Evolutionary conservation across 2,113 vertebrate genomes (phyloP).

Genomic region (Oplegnathus fasciatus): DNA sequence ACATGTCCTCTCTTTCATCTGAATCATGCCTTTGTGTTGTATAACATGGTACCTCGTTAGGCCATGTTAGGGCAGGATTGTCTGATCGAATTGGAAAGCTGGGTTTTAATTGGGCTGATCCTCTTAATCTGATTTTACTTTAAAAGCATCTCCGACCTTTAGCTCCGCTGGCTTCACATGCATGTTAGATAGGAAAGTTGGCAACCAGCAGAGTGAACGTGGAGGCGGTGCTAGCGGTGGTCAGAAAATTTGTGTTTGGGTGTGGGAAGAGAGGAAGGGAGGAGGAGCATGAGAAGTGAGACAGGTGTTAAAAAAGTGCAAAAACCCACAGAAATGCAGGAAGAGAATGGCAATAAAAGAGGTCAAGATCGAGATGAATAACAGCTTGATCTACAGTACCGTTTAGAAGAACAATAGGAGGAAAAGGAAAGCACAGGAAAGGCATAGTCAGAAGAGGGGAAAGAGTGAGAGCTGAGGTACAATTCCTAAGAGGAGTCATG

Average conservation of each 20-base stretch:
- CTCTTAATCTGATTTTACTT: slow-evolving; percentile 52
- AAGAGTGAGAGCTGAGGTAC: slow-evolving; percentile 21
- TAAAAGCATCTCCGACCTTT: slow-evolving; percentile 23
- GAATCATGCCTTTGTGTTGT: slow-evolving; percentile 54
- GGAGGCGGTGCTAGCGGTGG: not conserved
- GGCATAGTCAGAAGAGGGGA: slow-evolving; percentile 3
- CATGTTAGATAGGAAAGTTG: slow-evolving; percentile 40
- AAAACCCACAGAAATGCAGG: not conserved
- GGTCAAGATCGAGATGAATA: not conserved
- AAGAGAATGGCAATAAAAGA: slow-evolving; percentile 6
- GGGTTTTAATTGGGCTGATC: slow-evolving; percentile 49
- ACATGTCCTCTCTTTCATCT: slow-evolving; percentile 18
- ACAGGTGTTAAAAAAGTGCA: not conserved
- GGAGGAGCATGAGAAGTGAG: not conserved
- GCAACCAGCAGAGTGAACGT: slow-evolving; percentile 18
- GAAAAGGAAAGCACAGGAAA: slow-evolving; percentile 39
- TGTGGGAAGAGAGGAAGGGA: not conserved
- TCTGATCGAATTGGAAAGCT: slow-evolving; percentile 47
- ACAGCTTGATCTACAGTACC: slow-evolving; percentile 20
- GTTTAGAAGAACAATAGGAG: slow-evolving; percentile 45
- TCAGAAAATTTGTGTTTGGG: not conserved
- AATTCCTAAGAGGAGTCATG: slow-evolving; percentile 21
- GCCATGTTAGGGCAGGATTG: slow-evolving; percentile 19
- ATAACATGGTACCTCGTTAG: slow-evolving; percentile 54
- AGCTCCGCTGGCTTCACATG: slow-evolving; percentile 39